Base-by-base conservation (phyloP, 2,888 invertebrate genomes). In the Bellardia bayeri region DNA sequence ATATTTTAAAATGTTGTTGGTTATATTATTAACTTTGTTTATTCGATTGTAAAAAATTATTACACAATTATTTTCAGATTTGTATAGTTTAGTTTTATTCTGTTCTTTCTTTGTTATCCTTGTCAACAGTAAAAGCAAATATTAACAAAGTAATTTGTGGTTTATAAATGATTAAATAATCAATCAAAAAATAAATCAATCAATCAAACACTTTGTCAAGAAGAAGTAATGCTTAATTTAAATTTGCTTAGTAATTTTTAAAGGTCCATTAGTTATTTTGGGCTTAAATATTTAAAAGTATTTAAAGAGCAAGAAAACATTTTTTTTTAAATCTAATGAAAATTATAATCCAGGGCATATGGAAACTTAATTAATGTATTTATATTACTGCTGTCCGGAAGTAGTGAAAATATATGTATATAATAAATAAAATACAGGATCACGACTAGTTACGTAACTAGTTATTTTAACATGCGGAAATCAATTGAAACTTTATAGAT, bases 141-240 rank as follows among this genome's bases (percentile, higher is more conserved):
- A 68, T 58, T 33, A 61, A 23, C 42, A 66, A 30, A 69, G 49
- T 13, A 69, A 69, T 33, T 61, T 79, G 40, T 69, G 69, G 58
- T 37, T 58, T 69, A 61, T 13, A 56, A 58, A 68, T 58, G 45
- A 23, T 78, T 78, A n/a, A 14, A 42, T 23, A 80, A 80, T 49
- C 16, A 69, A 69, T 69, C 37, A 61, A 16, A 30, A 68, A 56
- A 6, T 9, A 66, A 51, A 71, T 11, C 33, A 42, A 58, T 16
- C 40, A 11, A 56, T 79, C 45, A 79, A n/a, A 68, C 68, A 79
- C 13, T 68, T 40, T 40, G 13, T 14, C n/a, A 37, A 45, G 13
- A 23, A 45, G 7, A 2, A 40, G 9, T 45, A 45, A 11, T 33
- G 5, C 6, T 33, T 9, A 6, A 33, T 61, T 61, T 16, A 13